Evolutionary conservation across 2,113 vertebrate genomes (phyloP).

Genomic region (Syngnathus scovelli): DNA sequence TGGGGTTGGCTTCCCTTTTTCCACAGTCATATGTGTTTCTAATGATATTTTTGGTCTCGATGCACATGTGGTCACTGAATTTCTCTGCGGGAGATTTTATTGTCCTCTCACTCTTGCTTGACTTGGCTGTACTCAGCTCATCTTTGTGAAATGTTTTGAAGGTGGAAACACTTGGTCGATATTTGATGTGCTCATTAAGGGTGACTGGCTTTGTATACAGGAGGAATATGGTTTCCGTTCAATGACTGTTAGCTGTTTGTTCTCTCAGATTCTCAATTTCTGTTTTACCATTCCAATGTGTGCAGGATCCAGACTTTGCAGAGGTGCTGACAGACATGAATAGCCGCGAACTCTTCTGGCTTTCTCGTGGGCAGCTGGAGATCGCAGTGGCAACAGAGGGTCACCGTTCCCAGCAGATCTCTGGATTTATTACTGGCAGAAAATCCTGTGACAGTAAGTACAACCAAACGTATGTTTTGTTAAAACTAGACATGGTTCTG

Average conservation of each 20-base stretch:
- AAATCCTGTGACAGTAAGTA: conserved; percentile 92
- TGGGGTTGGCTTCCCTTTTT: not conserved
- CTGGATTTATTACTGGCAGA: conserved; percentile 80
- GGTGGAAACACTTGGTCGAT: not conserved
- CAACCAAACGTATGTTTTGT: not conserved
- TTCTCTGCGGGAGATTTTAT: conserved; percentile 16
- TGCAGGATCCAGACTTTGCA: conserved; percentile 84
- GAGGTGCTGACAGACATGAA: conserved; percentile 88
- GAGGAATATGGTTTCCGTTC: not conserved
- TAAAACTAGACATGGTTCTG: not conserved
- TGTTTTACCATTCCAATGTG: conserved; percentile 18
- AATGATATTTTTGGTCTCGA: conserved; percentile 7
- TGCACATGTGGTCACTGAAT: conserved; percentile 12
- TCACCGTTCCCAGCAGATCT: conserved; percentile 66
- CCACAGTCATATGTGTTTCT: conserved; percentile 9
- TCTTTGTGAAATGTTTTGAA: conserved; percentile 17
- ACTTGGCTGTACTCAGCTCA: conserved; percentile 3
- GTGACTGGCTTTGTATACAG: not conserved
- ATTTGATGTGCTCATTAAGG: not conserved
- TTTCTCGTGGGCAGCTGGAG: conserved; percentile 85
- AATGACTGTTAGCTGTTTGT: not conserved
- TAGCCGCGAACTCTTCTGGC: conserved; percentile 83
- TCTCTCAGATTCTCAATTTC: not conserved
- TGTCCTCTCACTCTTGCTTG: conserved; percentile 9
- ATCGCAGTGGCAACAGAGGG: conserved; percentile 77